These are phyloP conservation scores for Drosophila kambysellisi DNA, from an alignment of 2,888 invertebrate species.

Conservation along the genomic window DNA sequence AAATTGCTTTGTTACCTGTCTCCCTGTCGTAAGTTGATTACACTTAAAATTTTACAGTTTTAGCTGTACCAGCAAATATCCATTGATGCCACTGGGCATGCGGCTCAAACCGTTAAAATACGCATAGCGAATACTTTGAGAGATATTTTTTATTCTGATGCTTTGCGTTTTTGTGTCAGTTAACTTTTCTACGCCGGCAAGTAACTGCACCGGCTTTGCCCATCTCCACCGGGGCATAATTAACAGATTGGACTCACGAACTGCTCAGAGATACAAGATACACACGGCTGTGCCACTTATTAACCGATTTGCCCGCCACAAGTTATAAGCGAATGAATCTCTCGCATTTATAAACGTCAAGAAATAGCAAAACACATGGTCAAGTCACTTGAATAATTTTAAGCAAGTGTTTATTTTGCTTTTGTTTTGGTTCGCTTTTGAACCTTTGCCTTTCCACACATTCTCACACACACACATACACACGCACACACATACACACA, in stretches of 20 bases:
- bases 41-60: slow-evolving; percentile 47
- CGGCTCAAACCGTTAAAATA: slow-evolving; percentile 43
- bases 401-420: slow-evolving; percentile 44
- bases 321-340: slow-evolving; percentile 44
- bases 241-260: slow-evolving; percentile 60
- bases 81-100: slow-evolving; percentile 58
- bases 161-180: slow-evolving; percentile 53
- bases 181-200: slow-evolving; percentile 12
- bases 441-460: slow-evolving; percentile 38
- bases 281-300: slow-evolving; percentile 71
- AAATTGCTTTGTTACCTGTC: neutral
- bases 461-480: neutral
- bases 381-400: slow-evolving; percentile 37
- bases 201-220: slow-evolving; percentile 60
- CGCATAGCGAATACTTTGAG: slow-evolving; percentile 38
- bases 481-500: slow-evolving; percentile 8
- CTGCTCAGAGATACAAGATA: slow-evolving; percentile 20
- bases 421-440: slow-evolving; percentile 46
- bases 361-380: slow-evolving; percentile 23
- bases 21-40: slow-evolving; percentile 8
- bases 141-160: slow-evolving; percentile 27
- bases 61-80: slow-evolving; percentile 33
- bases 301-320: slow-evolving; percentile 67
- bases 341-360: slow-evolving; percentile 36
- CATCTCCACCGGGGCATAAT: slow-evolving; percentile 71